Conservation (phyloP, 1,140 invertebrate species). For the Solenopsis invicta region DNA sequence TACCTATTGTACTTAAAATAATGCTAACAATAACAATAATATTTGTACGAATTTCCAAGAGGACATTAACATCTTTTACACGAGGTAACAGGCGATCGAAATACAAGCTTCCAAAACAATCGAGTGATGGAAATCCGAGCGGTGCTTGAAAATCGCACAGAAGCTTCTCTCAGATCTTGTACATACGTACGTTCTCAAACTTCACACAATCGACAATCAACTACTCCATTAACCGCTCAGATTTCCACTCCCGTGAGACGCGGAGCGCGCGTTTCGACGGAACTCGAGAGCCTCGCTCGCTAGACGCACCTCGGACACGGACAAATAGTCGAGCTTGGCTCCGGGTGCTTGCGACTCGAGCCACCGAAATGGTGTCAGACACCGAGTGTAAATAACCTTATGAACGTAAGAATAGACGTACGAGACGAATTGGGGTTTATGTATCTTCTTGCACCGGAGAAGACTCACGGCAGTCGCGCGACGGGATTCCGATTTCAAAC, state of each 20-base stretch:
- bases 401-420: constrained; percentile 77
- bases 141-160: background rate
- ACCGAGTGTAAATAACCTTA: constrained; percentile 77
- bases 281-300: background rate
- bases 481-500: constrained; percentile 28
- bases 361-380: constrained; percentile 76
- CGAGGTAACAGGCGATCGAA: background rate
- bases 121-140: constrained; percentile 3
- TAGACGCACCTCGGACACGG: constrained; percentile 42
- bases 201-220: constrained; percentile 16
- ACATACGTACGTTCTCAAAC: background rate
- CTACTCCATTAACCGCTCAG: background rate
- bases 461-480: constrained; percentile 21
- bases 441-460: constrained; percentile 58
- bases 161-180: background rate
- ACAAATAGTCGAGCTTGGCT: constrained; percentile 67
- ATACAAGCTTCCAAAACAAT: background rate
- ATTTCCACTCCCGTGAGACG: constrained; percentile 5
- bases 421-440: constrained; percentile 73
- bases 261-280: background rate
- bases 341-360: constrained; percentile 44
- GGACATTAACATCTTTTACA: background rate
- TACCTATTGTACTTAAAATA: background rate
- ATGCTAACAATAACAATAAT: background rate
- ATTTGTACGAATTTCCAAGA: background rate